Base-by-base conservation (phyloP, 2,888 invertebrate genomes). In the Phoenoteleia sp. region DNA sequence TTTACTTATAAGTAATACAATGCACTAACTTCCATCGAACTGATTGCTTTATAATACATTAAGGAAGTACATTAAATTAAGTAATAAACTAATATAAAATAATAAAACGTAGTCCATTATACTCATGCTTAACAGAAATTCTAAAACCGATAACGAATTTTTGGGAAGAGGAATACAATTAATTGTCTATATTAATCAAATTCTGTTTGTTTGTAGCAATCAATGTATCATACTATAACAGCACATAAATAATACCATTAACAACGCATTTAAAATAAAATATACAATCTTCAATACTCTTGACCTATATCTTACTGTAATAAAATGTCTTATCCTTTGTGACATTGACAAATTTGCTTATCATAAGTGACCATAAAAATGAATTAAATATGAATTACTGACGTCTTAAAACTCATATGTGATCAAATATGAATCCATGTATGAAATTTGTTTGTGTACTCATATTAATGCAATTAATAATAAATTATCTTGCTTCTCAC, bases 261-360 rank as follows among this genome's bases (percentile, higher is more conserved):
- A 23, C 52, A 76, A 21, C 21, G 25, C 15, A 13, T 56, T 27
- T 47, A 76, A 56, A 64, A 29, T 42, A 33, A 62, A 42, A 25
- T 47, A 58, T 33, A 56, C 29, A 54, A 64, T 60, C 21, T 25
- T 45, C 27, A 4, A 33, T 19, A 27, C 25, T 76, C 67, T 58
- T 76, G 76, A 58, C 67, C 47, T 77, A 42, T 42, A 36, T 69
- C 33, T 33, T 11, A 45, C 62, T 42, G 52, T 45, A 64, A 64
- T 71, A 71, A 79, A 76, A 29, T 45, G 47, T 56, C 54, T 27
- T 33, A 62, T 62, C 3, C 54, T 69, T 71, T 71, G 62, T 79
- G 79, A 79, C 79, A 64, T 69, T 69, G 62, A 52, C 27, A 69
- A 69, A 45, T 77, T 67, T 9, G 19, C 42, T 69, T 67, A 79